Evolutionary conservation across 2,113 vertebrate genomes (phyloP), one percentile per base, ranked within the genome.

Genomic region (Peromyscus polionotus): DNA sequence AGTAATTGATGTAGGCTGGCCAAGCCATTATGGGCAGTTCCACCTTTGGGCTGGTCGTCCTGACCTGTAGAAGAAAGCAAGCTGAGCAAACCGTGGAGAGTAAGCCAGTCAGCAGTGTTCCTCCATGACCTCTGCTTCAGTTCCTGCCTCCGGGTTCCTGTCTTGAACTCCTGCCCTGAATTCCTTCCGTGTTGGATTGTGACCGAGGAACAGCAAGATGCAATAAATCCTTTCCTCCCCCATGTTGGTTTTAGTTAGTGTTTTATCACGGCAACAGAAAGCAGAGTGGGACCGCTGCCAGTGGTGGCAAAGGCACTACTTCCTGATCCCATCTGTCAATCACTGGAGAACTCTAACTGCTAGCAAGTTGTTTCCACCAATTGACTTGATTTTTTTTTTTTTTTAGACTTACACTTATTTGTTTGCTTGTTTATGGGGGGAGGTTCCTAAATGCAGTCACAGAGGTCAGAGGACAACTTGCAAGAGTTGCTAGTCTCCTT

Each of bases 351-450:
- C 54, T 33, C 79, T 93, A 93, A 75, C 93, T 93, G 33, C 90
- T 96, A 94, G 65, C 87, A 92, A 85, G 70, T 92, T 91, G 42
- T 88, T 97, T 67, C 28, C 11, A 54, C 76, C 36, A 76, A 45
- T 12, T 57, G 45, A 93, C 33, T 92, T 90, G 4, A 77, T 11
- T 45, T 48, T 10, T 33, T 11, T 45, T 48, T 10, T 33, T 17
- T 33, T 48, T 67, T 33, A 20, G 68, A 36, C 33, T 36, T 36
- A 65, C 19, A 14, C 36, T 86, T 86, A 20, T 51, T 68, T 86
- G 13, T 68, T 7, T 86, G 19, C 31, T 86, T 86, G 84, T 86
- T 67, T 48, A 13, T 67, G 17, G 39, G 26, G 81, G 14, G 7
- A 19, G 59, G 59, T 45, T 84, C 59, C 59, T 84, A 28, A 65